Conservation (phyloP, 2,797 vertebrate genomes). For the Moxostoma hubbsi region DNA sequence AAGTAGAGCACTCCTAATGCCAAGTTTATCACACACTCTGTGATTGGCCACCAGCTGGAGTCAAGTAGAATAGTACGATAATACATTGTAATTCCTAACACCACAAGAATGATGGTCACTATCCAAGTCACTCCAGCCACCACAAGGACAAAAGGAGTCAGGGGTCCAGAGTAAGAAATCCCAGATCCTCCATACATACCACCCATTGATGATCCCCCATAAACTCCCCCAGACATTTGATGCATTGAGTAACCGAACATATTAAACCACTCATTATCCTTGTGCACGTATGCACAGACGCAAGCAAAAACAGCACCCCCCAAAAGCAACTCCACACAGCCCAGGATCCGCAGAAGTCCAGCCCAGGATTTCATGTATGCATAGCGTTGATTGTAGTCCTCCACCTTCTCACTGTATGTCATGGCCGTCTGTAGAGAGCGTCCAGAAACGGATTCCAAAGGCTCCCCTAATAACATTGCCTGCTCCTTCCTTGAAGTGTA, state of each 20-base stretch:
- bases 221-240: constrained; percentile 68
- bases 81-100: constrained; percentile 92
- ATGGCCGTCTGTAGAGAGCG: constrained; percentile 72
- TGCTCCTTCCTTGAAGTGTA: constrained; percentile 78
- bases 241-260: constrained; percentile 82
- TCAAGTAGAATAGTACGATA: constrained; percentile 93
- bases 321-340: constrained; percentile 80
- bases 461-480: constrained; percentile 77
- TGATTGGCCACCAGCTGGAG: constrained; percentile 93
- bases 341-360: constrained; percentile 83
- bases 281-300: constrained; percentile 87
- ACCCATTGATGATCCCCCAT: constrained; percentile 68
- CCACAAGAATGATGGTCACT: constrained; percentile 86
- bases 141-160: constrained; percentile 90
- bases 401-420: constrained; percentile 80
- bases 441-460: constrained; percentile 72
- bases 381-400: constrained; percentile 79
- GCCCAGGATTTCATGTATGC: constrained; percentile 91
- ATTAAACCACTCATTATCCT: constrained; percentile 91
- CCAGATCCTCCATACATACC: constrained; percentile 67
- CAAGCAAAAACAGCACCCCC: constrained; percentile 87
- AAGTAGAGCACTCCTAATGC: constrained; percentile 85
- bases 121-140: constrained; percentile 88
- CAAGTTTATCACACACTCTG: constrained; percentile 87
- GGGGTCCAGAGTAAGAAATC: constrained; percentile 84